Base-by-base conservation (phyloP, 2,888 invertebrate species). In the Aromia moschata region DNA sequence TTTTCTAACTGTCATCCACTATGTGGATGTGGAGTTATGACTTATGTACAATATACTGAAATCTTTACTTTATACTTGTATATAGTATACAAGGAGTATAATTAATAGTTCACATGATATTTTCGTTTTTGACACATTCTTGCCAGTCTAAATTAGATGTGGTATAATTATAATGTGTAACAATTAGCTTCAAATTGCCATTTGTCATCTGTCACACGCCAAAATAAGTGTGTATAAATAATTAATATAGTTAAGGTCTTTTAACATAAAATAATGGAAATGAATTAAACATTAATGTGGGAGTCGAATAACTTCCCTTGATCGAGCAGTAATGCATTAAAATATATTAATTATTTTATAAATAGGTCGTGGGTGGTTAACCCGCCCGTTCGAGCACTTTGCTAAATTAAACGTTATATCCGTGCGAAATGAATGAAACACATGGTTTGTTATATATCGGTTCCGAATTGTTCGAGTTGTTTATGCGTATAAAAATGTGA, bases 291-390 rank as follows among this genome's bases (percentile, higher is more conserved):
- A 46, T 30, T 25, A 38, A 12, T 41, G 62, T 65, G 60, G 62
- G 65, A 41, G 62, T 62, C 14, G 41, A 36, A 56, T 58, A 52
- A 61, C 57, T 66, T 64, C 57, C n/a, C 61, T 66, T 53, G 62
- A 60, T 58, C 58, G 47, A 57, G 54, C 54, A 52, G 33, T 58
- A 62, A 56, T 51, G 58, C 58, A 56, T 60, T 60, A 54, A 60
- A 63, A 46, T 49, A 58, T 56, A 54, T 53, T 60, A 64, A 64
- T 64, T 64, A 64, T 56, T 47, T 56, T 44, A 58, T 60, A 57
- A 60, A 56, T 41, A 44, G 37, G 30, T 43, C 58, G 61, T 66
- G 49, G 64, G 66, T 60, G 66, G 64, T 62, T 62, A 56, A 54
- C 51, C 60, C 44, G 41, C 58, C 49, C 51, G n/a, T n/a, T n/a